Percentiles rank a stretch among this genome's conserved stretches.
phyloP scores from a whole-genome alignment of 2,113 vertebrate species.

The Gobius niger region DNA sequence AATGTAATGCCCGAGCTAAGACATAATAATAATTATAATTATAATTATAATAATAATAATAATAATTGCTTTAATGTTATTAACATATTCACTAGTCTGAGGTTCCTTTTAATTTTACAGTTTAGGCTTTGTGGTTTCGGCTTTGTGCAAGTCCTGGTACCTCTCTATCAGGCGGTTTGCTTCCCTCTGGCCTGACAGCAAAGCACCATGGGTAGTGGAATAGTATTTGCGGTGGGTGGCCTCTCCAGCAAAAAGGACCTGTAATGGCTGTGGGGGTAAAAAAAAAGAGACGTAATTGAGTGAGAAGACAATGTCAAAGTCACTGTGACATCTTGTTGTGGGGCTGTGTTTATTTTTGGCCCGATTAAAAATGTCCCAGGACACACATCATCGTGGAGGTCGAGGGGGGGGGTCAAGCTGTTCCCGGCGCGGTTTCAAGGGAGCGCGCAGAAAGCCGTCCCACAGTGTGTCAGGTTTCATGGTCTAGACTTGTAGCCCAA shows the following conservation, averaged over 20 bases:
- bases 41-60: slow-evolving; percentile 42
- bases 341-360: slow-evolving; percentile 17
- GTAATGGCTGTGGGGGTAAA: slow-evolving; percentile 81
- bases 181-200: slow-evolving; percentile 97
- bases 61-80: slow-evolving; percentile 57
- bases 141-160: slow-evolving; percentile 92
- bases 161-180: slow-evolving; percentile 90
- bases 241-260: slow-evolving; percentile 98
- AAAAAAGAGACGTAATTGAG: not conserved
- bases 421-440: slow-evolving; percentile 59
- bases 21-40: slow-evolving; percentile 66
- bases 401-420: slow-evolving; percentile 36
- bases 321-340: slow-evolving; percentile 29
- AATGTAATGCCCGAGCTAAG: slow-evolving; percentile 76
- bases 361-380: not conserved
- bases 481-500: slow-evolving; percentile 32
- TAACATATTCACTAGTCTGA: slow-evolving; percentile 78
- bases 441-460: slow-evolving; percentile 16
- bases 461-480: slow-evolving; percentile 48
- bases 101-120: slow-evolving; percentile 70
- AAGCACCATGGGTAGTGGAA: slow-evolving; percentile 98
- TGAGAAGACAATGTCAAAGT: slow-evolving; percentile 32
- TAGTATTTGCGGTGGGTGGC: slow-evolving; percentile 99
- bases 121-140: slow-evolving; percentile 78
- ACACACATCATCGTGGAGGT: slow-evolving; percentile 14